These are phyloP conservation scores for Mactromeris polynyma DNA, from an alignment of 2,888 invertebrate genomes.

Conservation along the genomic window DNA sequence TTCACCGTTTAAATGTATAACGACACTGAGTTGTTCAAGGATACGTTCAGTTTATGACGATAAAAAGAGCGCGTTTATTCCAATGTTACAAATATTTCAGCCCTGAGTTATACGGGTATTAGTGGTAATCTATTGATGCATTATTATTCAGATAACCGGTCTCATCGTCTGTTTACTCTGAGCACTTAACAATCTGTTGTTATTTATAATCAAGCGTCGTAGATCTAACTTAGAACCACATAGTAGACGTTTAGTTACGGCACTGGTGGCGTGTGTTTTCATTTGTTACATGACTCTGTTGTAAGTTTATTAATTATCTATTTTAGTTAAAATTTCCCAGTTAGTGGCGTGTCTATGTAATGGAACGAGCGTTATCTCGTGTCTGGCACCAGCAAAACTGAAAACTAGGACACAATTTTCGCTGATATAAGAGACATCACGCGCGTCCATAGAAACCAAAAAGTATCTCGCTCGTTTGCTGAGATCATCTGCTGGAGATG, in stretches of 20 bases:
- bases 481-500: neutral
- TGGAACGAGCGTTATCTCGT: neutral
- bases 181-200: too few relatives aligned
- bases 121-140: too few relatives aligned
- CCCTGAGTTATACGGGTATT: too few relatives aligned
- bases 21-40: too few relatives aligned
- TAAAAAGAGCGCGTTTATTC: too few relatives aligned
- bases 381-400: neutral
- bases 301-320: neutral
- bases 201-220: too few relatives aligned
- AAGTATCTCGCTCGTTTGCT: neutral
- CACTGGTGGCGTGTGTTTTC: neutral
- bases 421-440: constrained; percentile 11
- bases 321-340: neutral
- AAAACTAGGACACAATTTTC: neutral
- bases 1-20: too few relatives aligned
- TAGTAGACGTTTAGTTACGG: neutral
- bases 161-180: neutral
- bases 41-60: too few relatives aligned
- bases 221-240: too few relatives aligned
- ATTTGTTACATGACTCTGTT: neutral
- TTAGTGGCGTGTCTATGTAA: neutral
- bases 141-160: too few relatives aligned
- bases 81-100: too few relatives aligned
- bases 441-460: constrained; percentile 32